Evolutionary conservation across 2,113 vertebrate genomes (phyloP).

Genomic region (Lepus timidus): DNA sequence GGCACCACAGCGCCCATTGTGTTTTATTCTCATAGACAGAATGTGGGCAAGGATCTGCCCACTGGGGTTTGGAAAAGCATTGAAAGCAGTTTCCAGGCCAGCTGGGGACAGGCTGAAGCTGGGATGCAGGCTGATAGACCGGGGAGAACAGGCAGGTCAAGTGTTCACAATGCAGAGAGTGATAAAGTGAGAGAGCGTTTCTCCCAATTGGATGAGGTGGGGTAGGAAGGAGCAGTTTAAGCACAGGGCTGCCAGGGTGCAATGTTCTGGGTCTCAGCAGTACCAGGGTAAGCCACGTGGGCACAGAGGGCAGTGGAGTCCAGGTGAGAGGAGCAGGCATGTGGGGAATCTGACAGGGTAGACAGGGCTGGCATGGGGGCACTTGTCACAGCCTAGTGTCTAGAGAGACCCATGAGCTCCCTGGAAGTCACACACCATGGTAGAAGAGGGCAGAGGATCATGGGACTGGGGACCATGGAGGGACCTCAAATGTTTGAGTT

Average conservation of each 20-base stretch:
- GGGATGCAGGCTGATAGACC: neutral
- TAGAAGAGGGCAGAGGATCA: neutral
- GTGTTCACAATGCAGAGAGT: too few species aligned
- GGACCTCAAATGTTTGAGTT: neutral
- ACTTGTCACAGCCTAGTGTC: neutral
- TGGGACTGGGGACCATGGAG: neutral
- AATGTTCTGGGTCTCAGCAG: neutral
- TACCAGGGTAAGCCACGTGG: neutral
- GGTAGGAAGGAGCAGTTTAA: neutral
- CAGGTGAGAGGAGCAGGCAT: neutral
- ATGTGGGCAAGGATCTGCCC: neutral
- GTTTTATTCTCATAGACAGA: neutral
- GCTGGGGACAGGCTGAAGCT: neutral
- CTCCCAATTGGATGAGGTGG: fast-evolving
- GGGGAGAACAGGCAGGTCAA: neutral
- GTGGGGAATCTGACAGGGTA: neutral
- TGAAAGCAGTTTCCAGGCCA: neutral
- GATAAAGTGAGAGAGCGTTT: neutral
- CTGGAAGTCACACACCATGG: neutral
- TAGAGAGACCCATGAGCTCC: neutral
- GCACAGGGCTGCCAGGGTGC: neutral
- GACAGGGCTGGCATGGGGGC: too few species aligned
- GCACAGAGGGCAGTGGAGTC: neutral
- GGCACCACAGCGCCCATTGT: neutral
- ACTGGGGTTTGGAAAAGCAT: neutral